Percentiles rank a stretch among this genome's conserved stretches.
Conservation (phyloP, 2,113 vertebrate species). For the Acinonyx jubatus region DNA sequence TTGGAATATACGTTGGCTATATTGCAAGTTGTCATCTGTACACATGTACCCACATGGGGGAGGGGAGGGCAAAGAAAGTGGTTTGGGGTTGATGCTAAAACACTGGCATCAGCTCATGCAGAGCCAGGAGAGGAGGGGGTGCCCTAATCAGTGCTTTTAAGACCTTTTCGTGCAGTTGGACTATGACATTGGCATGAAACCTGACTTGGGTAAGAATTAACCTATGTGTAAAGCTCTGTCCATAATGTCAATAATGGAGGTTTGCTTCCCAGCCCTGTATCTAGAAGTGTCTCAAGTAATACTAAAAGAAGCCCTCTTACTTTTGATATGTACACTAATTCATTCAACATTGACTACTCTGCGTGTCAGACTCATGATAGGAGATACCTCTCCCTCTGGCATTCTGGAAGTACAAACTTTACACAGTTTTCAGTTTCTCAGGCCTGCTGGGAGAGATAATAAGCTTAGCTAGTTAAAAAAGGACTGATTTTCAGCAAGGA, state of each 20-base stretch:
- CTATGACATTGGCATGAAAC: not conserved
- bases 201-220: not conserved
- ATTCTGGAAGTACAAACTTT: not conserved
- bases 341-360: not conserved
- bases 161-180: not conserved
- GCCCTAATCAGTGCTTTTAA: not conserved
- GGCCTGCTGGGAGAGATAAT: not conserved
- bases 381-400: not conserved
- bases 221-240: not conserved
- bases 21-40: not conserved
- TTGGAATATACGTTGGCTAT: not conserved
- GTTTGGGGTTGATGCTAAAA: constrained; percentile 9
- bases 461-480: not conserved
- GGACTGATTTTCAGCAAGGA: not conserved
- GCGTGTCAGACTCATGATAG: not conserved
- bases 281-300: not conserved
- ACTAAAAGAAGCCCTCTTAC: not conserved
- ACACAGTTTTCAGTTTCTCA: not conserved
- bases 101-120: not conserved
- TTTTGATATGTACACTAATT: not conserved
- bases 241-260: not conserved
- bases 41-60: not conserved
- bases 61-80: not conserved
- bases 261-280: not conserved
- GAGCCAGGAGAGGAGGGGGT: not conserved